Evolutionary conservation across 2,113 vertebrate genomes (phyloP).

Genomic region (Dryoscopus gambensis): DNA sequence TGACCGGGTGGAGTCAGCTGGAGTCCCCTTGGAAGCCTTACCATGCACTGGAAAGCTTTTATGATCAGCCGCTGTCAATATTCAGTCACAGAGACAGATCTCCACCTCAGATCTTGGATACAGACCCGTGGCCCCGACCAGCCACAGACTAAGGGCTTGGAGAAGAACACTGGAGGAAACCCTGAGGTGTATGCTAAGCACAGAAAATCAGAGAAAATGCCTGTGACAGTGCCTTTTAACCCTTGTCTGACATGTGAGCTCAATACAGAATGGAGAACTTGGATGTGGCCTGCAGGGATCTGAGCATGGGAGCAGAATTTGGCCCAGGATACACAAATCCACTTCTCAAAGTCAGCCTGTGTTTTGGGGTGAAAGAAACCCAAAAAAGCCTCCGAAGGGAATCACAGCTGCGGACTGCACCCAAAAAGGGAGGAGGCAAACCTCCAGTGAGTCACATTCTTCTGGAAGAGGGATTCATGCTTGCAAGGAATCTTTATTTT

Average conservation of each 20-base stretch:
- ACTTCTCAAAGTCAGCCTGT: background rate
- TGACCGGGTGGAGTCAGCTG: background rate
- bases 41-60: background rate
- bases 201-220: background rate
- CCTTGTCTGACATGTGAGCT: fast-evolving
- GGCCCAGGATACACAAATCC: background rate
- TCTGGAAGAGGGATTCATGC: background rate
- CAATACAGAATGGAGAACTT: background rate
- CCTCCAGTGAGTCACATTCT: background rate
- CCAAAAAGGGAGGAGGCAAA: background rate
- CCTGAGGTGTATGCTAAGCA: background rate
- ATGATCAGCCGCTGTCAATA: background rate
- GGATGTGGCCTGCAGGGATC: background rate
- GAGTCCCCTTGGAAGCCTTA: background rate
- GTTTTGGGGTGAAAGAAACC: background rate
- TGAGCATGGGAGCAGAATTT: background rate
- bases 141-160: background rate
- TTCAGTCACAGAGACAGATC: background rate
- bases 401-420: background rate
- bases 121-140: fast-evolving
- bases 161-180: background rate
- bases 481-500: background rate
- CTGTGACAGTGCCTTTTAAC: background rate
- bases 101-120: background rate
- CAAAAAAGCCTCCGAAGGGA: background rate